A percentile compares a stretch with the other conserved stretches of the same genome.
phyloP scores from a whole-genome alignment of 2,888 invertebrate species.

The Eutolmus rufibarbis region DNA sequence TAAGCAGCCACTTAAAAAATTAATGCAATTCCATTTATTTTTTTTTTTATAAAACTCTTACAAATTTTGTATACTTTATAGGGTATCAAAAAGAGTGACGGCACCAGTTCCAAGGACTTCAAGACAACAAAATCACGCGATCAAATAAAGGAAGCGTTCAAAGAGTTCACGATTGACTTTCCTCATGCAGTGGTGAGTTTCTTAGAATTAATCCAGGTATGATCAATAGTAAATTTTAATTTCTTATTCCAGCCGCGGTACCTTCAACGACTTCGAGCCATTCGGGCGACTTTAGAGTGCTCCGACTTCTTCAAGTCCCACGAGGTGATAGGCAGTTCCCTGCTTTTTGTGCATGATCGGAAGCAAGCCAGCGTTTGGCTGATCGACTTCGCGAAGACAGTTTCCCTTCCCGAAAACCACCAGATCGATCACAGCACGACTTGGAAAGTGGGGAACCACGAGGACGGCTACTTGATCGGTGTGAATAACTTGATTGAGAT shows the following conservation, averaged over 20 bases:
- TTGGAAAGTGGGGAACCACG: constrained; percentile 95
- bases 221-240: neutral
- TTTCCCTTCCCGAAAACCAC: constrained; percentile 77
- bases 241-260: constrained; percentile 73
- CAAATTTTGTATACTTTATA: constrained; percentile 43
- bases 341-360: constrained; percentile 93
- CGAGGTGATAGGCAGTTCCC: constrained; percentile 93
- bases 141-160: constrained; percentile 81
- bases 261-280: constrained; percentile 82
- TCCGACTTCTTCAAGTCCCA: constrained; percentile 92
- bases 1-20: too few relatives aligned
- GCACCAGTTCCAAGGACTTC: constrained; percentile 92
- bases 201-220: neutral
- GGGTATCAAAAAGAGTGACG: constrained; percentile 88
- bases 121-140: constrained; percentile 90
- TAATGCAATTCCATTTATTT: neutral
- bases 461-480: constrained; percentile 94
- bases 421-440: constrained; percentile 79
- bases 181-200: constrained; percentile 78
- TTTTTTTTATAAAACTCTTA: neutral
- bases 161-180: constrained; percentile 81
- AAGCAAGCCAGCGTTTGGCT: constrained; percentile 91
- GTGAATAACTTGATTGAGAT: constrained; percentile 88
- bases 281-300: constrained; percentile 80
- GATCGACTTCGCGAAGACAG: constrained; percentile 97